Conservation (phyloP, 2,888 invertebrate genomes). For the Heterodera filipjevi region DNA sequence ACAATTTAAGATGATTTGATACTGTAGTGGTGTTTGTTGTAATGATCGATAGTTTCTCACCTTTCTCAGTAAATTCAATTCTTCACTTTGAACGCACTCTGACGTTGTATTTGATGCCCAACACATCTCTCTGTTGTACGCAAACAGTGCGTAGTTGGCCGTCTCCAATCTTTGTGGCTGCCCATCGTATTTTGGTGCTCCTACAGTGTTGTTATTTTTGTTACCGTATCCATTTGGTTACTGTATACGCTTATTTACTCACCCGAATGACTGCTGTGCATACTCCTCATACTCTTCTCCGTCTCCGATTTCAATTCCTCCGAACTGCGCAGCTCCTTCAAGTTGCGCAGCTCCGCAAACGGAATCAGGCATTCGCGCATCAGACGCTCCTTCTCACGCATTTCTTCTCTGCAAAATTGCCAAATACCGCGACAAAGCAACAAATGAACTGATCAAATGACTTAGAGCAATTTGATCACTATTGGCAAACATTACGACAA, state of each 20-base stretch:
- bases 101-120: constrained; percentile 41
- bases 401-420: constrained; percentile 39
- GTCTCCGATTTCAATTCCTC: constrained; percentile 36
- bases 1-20: neutral
- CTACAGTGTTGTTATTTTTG: neutral
- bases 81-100: constrained; percentile 37
- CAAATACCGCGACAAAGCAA: too few relatives aligned
- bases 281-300: constrained; percentile 43
- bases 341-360: constrained; percentile 26
- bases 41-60: neutral
- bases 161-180: constrained; percentile 38
- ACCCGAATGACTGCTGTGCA: constrained; percentile 32
- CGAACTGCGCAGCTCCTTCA: constrained; percentile 27
- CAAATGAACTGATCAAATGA: too few relatives aligned
- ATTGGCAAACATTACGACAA: too few relatives aligned
- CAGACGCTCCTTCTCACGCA: constrained; percentile 44
- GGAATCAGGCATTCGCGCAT: constrained; percentile 50
- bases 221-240: neutral
- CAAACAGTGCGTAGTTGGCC: constrained; percentile 40
- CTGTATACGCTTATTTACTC: neutral
- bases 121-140: constrained; percentile 39
- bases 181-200: constrained; percentile 35
- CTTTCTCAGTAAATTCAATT: constrained; percentile 30
- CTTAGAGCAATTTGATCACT: too few relatives aligned
- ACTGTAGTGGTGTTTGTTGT: neutral